These are phyloP conservation scores for Eulithis testata DNA, from an alignment of 2,888 invertebrate species.

Conservation along the genomic window DNA sequence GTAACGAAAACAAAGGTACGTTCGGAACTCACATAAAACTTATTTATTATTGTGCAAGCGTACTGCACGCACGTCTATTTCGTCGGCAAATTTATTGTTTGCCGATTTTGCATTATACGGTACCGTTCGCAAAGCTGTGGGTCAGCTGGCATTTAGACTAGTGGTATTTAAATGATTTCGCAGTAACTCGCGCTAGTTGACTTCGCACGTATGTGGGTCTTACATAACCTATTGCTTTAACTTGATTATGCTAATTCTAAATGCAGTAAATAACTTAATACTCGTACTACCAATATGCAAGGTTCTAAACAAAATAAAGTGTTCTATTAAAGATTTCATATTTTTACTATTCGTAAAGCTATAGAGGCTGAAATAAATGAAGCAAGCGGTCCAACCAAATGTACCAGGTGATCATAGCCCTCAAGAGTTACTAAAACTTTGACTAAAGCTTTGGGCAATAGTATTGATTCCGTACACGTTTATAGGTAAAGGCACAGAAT, in stretches of 20 bases:
- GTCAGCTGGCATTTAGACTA: constrained; percentile 26
- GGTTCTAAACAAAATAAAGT: neutral
- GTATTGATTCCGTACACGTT: no score
- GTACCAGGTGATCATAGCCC: no score
- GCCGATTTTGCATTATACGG: constrained; percentile 70
- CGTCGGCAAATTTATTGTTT: constrained; percentile 73
- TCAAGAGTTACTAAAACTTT: no score
- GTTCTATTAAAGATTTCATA: no score
- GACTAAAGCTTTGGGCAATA: no score
- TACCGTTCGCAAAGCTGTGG: constrained; percentile 54
- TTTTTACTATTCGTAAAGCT: no score
- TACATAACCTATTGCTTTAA: constrained; percentile 6
- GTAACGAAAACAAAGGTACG: constrained; percentile 58
- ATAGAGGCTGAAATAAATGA: no score
- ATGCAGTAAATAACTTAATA: neutral
- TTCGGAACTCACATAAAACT: constrained; percentile 64
- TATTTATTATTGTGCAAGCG: constrained; percentile 74
- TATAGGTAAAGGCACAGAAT: no score
- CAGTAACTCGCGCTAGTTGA: constrained; percentile 10
- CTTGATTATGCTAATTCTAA: constrained; percentile 14
- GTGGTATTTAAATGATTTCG: constrained; percentile 24
- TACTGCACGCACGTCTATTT: constrained; percentile 76
- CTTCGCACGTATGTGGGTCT: constrained; percentile 20
- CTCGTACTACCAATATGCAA: neutral
- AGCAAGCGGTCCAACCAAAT: no score